phyloP scores from a whole-genome alignment of 2,113 vertebrate species.

The Leuciscus idus region DNA sequence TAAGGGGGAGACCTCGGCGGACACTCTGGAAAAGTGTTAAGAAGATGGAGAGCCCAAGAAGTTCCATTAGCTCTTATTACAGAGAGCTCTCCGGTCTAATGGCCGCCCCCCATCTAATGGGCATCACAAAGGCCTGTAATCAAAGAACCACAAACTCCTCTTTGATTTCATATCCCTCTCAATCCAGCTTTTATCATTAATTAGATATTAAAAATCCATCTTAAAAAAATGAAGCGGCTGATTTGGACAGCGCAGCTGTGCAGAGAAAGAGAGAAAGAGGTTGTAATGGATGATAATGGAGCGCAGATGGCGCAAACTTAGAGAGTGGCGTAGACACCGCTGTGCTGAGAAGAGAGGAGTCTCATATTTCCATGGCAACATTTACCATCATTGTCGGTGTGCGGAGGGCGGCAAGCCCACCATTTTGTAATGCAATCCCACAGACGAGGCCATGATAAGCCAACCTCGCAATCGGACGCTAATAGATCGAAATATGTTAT shows the following conservation, averaged over 20 bases:
- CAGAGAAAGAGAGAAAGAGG: neutral
- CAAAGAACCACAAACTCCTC: constrained; percentile 45
- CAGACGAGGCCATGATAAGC: constrained; percentile 47
- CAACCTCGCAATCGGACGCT: constrained; percentile 4
- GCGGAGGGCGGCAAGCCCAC: constrained; percentile 29
- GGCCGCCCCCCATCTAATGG: constrained; percentile 41
- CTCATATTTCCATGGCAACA: constrained; percentile 61
- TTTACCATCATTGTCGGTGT: constrained; percentile 48
- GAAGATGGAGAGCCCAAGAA: constrained; percentile 33
- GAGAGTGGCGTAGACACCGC: constrained; percentile 34
- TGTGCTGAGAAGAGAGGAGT: constrained; percentile 33
- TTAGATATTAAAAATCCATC: constrained; percentile 53
- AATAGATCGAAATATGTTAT: constrained; percentile 46
- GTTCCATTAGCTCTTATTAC: constrained; percentile 50
- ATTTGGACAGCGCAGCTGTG: constrained; percentile 37
- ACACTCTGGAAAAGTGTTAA: constrained; percentile 19
- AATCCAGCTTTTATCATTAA: constrained; percentile 44
- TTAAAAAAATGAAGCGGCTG: constrained; percentile 37
- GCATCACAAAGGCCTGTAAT: constrained; percentile 55
- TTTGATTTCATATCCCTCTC: constrained; percentile 1
- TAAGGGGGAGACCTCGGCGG: constrained; percentile 29
- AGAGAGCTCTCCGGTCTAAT: constrained; percentile 49
- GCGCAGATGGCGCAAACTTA: constrained; percentile 36
- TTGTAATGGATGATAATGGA: constrained; percentile 35
- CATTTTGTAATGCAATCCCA: constrained; percentile 56